Evolutionary conservation across 1,140 invertebrate genomes (phyloP), one percentile per base, ranked within the genome.

Genomic region (Psix sp.): DNA sequence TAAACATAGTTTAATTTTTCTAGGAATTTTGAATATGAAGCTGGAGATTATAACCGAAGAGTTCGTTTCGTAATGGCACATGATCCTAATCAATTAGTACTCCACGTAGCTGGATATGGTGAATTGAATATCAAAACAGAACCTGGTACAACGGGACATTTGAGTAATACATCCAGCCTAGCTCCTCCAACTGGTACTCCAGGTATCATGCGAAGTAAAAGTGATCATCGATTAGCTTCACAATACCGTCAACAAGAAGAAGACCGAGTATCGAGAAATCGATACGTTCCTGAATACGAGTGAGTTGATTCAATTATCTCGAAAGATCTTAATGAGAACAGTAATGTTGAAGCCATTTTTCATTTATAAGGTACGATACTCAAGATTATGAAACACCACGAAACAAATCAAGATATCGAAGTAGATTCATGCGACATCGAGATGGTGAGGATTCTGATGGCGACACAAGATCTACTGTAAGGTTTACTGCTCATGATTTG

Each of bases 21-120:
- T 57, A 90, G 96, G 72, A 96, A 96, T 86, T 97, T 96, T 78
- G 96, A 97, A 81, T 94, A 96, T 78, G 96, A 98, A 86, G 93
- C 93, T 21, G 91, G 93, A 20, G 96, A 98, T 86, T 97, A 96
- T 80, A 93, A 90, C 63, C 89, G 95, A 46, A 91, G 94, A 67
- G 92, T 97, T 16, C 89, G 95, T 57, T 95, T 97, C 84, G 89
- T 94, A 14, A 92, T 95, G 88, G 91, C 93, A 0, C 94, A 96
- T 75, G 95, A 97, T 86, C 93, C 95, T 4, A 97, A 97, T 82
- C 93, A 95, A 82, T 86, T 97, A 72, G 93, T 95, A 1, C 89
- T 94, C 70, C 94, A 95, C 79, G 90, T 96, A 35, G 93, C 92
- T 26, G 93, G 93, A 42, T 95, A 95, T 72, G 96, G 95, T 9